Conservation (phyloP, 1,140 invertebrate genomes). For the Mya arenaria region DNA sequence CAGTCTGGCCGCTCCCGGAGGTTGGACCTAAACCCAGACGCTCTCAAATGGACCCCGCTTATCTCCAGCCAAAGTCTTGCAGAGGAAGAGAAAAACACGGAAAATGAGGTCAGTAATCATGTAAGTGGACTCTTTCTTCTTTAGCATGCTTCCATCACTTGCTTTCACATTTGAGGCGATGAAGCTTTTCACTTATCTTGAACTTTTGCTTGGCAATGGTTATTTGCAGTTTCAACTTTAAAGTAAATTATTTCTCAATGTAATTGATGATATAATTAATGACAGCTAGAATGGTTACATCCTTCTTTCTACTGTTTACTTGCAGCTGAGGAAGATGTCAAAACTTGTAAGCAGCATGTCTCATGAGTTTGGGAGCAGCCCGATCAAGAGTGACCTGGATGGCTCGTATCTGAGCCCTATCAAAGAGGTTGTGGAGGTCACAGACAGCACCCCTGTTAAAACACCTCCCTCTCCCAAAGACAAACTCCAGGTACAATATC, state of each 20-base stretch:
- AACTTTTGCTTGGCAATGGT: too few relatives aligned
- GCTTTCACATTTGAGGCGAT: too few relatives aligned
- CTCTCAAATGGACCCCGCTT: conserved; percentile 95
- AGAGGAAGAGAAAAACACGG: conserved; percentile 76
- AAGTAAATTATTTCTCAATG: too few relatives aligned
- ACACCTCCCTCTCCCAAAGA: conserved; percentile 31
- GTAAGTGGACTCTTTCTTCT: too few relatives aligned
- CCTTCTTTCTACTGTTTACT: too few relatives aligned
- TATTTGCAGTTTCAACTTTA: too few relatives aligned
- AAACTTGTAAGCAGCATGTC: conserved; percentile 64
- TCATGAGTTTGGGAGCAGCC: conserved; percentile 54
- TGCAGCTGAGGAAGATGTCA: conserved; percentile 63
- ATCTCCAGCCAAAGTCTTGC: conserved; percentile 83
- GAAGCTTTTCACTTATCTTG: too few relatives aligned
- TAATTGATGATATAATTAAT: too few relatives aligned
- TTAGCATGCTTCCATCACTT: too few relatives aligned
- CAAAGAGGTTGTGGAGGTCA: conserved; percentile 52
- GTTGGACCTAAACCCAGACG: conserved; percentile 93
- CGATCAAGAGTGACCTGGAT: conserved; percentile 46
- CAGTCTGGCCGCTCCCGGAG: conserved; percentile 85
- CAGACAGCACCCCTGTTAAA: conserved; percentile 48
- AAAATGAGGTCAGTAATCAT: conserved; percentile 74
- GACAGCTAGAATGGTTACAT: too few relatives aligned
- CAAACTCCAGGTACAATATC: neutral
- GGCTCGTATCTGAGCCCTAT: conserved; percentile 55